phyloP scores from a whole-genome alignment of 2,797 vertebrate genomes.

The Zenarchopterus dispar region DNA sequence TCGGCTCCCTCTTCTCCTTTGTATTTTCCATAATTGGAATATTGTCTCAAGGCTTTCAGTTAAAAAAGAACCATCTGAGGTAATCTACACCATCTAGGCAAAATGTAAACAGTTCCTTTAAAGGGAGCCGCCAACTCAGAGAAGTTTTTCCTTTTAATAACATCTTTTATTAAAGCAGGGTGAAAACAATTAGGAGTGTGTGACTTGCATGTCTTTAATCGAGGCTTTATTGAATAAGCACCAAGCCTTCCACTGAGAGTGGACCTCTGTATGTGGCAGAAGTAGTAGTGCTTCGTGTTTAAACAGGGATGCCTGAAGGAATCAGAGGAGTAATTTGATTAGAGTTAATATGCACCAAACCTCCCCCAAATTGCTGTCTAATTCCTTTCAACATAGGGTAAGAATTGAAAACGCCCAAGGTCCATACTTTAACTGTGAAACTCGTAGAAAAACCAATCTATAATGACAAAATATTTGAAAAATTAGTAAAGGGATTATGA shows the following conservation, averaged over 20 bases:
- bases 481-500: slow-evolving; percentile 13
- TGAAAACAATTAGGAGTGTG: slow-evolving; percentile 76
- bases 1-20: slow-evolving; percentile 31
- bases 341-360: slow-evolving; percentile 68
- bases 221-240: slow-evolving; percentile 72
- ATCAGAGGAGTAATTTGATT: slow-evolving; percentile 72
- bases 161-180: slow-evolving; percentile 75
- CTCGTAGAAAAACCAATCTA: slow-evolving; percentile 13
- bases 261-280: slow-evolving; percentile 62
- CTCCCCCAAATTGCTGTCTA: slow-evolving; percentile 53
- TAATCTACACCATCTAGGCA: slow-evolving; percentile 71
- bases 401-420: slow-evolving; percentile 34
- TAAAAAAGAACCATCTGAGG: slow-evolving; percentile 47
- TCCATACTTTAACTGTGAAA: slow-evolving; percentile 20
- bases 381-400: slow-evolving; percentile 57
- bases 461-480: slow-evolving; percentile 22
- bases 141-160: slow-evolving; percentile 70
- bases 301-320: slow-evolving; percentile 55
- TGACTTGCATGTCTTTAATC: slow-evolving; percentile 67
- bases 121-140: slow-evolving; percentile 53
- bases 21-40: slow-evolving; percentile 70
- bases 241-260: slow-evolving; percentile 53
- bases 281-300: slow-evolving; percentile 52
- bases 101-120: slow-evolving; percentile 66
- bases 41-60: slow-evolving; percentile 59